Evolutionary conservation across 2,113 vertebrate species (phyloP), one percentile per base, ranked within the genome.

Genomic region (Ornithorhynchus anatinus): DNA sequence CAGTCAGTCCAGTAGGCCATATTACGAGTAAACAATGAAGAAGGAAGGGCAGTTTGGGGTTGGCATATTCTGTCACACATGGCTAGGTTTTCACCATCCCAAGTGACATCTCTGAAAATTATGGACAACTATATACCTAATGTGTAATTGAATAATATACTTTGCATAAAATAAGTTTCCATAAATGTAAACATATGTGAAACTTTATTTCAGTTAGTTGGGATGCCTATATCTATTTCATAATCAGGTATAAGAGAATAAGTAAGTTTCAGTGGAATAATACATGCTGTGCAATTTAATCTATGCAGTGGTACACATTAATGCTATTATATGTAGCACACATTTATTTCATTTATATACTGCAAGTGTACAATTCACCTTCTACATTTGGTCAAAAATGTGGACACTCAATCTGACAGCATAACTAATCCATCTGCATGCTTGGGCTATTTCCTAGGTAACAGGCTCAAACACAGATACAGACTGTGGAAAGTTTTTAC

Each of bases 361-460:
- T 0, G 1, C 33, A 38, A 35, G 57, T 35, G 14, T 13, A 56
- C 61, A 84, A 84, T 67, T 38, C 67, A 14, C 43, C 39, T 2
- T 31, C n/a, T 75, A 37, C 65, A 77, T 56, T 54, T 14, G 80
- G 65, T 52, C 62, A 79, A 66, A 63, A 43, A 64, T 5, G 48
- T 20, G 17, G 59, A 32, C 36, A 86, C 43, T 54, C 23, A 54
- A 27, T 53, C 79, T 80, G 62, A 72, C 44, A 35, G 59, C 61
- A 78, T 54, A 78, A 79, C 59, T 68, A 77, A 79, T 82, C 75
- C 52, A 71, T 82, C 66, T 67, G 67, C 80, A 53, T 77, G 78
- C 63, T 63, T 70, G 31, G 33, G n/a, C 5, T 42, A 54, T 77
- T 66, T 60, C 25, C 69, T 59, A 60, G 45, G 60, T 78, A 66